These are phyloP conservation scores for Tapera naevia DNA, from an alignment of 2,797 vertebrate species.

Conservation along the genomic window DNA sequence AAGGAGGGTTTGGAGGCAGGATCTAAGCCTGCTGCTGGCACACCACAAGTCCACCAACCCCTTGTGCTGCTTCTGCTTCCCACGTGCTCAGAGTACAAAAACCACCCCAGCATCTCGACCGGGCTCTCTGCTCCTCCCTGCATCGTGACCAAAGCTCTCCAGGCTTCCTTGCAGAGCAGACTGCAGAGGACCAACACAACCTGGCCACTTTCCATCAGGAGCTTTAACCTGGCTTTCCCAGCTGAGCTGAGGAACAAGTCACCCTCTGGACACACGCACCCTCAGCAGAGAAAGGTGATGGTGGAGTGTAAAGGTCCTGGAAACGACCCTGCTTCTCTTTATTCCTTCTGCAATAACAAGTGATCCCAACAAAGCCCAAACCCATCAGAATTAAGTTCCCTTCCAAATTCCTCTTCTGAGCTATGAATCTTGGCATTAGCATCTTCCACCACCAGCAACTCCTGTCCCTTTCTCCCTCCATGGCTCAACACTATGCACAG, in stretches of 20 bases:
- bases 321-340: not conserved
- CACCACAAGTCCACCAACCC: not conserved
- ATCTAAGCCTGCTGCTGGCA: not conserved
- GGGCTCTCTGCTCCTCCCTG: not conserved
- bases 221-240: not conserved
- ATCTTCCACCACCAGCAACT: not conserved
- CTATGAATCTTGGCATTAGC: not conserved
- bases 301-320: not conserved
- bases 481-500: rapidly evolving
- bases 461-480: not conserved
- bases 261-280: not conserved
- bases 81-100: not conserved
- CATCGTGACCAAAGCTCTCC: not conserved
- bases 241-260: not conserved
- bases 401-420: not conserved
- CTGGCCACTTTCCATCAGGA: not conserved
- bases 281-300: not conserved
- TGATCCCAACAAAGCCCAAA: not conserved
- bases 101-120: not conserved
- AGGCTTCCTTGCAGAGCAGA: not conserved
- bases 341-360: not conserved
- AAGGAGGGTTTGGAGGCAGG: not conserved
- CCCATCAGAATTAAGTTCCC: not conserved
- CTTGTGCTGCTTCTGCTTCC: not conserved
- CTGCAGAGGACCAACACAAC: not conserved